These are phyloP conservation scores for Thaumatotibia leucotreta DNA, from an alignment of 1,140 invertebrate species.

Conservation along the genomic window DNA sequence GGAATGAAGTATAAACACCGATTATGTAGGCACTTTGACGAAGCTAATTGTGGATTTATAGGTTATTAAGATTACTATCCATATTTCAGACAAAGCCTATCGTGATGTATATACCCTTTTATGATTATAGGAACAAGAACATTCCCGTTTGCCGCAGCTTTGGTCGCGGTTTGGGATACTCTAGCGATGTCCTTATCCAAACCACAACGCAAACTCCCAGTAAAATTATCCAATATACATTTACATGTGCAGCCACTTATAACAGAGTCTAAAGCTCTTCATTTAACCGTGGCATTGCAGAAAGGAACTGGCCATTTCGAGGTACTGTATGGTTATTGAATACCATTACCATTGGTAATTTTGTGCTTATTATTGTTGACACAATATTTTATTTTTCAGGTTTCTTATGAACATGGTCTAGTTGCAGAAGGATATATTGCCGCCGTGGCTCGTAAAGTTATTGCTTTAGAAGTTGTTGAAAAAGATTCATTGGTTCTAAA, in stretches of 20 bases:
- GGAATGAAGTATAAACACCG: too few species aligned
- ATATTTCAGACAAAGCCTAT: too few species aligned
- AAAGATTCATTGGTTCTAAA: neutral
- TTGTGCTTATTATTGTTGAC: too few species aligned
- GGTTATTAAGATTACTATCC: too few species aligned
- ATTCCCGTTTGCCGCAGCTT: slow-evolving; percentile 37
- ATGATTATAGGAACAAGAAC: slow-evolving; percentile 30
- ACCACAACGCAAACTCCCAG: slow-evolving; percentile 32
- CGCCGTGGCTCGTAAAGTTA: neutral
- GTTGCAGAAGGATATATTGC: neutral
- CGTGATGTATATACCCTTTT: too few species aligned
- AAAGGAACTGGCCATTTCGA: neutral
- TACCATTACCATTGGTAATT: too few species aligned
- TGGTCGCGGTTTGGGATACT: slow-evolving; percentile 46
- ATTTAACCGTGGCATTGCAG: neutral
- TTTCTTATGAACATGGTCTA: neutral
- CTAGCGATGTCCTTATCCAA: slow-evolving; percentile 32
- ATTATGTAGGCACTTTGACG: too few species aligned
- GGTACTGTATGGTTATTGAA: too few species aligned
- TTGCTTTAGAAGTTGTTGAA: neutral
- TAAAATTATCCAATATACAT: neutral
- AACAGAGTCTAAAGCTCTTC: neutral
- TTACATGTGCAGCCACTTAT: neutral
- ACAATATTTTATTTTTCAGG: neutral
- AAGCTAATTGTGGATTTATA: too few species aligned